Evolutionary conservation across 2,113 vertebrate species (phyloP).

Genomic region (Geococcyx californianus): DNA sequence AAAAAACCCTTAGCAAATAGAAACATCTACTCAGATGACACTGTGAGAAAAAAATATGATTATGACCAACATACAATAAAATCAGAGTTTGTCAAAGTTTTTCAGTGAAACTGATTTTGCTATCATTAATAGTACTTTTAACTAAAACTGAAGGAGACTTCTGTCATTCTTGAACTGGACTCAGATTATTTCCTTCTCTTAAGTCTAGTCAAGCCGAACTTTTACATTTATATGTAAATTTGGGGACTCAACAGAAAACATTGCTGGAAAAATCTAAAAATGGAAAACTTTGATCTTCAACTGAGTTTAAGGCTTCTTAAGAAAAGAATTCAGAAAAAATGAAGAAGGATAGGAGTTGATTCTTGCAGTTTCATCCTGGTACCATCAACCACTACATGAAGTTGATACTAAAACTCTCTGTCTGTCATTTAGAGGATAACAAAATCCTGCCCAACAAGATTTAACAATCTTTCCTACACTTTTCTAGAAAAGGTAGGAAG

Average conservation of each 20-base stretch:
- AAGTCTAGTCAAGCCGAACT: rapidly evolving
- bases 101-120: not conserved
- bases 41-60: rapidly evolving
- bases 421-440: not conserved
- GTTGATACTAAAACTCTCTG: not conserved
- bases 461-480: not conserved
- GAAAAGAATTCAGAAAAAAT: not conserved
- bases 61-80: not conserved
- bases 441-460: not conserved
- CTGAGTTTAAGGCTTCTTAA: not conserved
- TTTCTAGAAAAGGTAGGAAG: not conserved
- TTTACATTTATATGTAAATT: not conserved
- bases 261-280: not conserved
- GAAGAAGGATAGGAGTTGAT: not conserved
- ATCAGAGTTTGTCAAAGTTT: not conserved
- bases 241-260: not conserved
- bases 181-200: not conserved
- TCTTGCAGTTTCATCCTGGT: not conserved
- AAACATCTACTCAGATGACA: not conserved
- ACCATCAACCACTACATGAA: not conserved
- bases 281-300: not conserved
- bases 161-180: not conserved
- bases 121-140: not conserved
- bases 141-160: not conserved
- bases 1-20: not conserved